Base-by-base conservation (phyloP, 2,113 vertebrate species). In the Dermatemys mawii region DNA sequence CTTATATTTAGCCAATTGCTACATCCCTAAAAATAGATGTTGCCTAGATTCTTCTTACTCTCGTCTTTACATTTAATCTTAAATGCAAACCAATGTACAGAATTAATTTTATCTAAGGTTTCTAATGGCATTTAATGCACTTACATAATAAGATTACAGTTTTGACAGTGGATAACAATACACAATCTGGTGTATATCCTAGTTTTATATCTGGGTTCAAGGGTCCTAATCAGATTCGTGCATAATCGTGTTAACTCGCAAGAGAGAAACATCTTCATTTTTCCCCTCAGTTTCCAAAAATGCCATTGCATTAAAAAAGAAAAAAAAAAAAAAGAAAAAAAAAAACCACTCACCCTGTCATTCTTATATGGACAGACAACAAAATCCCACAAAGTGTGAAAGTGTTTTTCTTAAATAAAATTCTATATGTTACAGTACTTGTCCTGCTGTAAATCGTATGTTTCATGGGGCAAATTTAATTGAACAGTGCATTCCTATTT, bases 341-440 rank as follows among this genome's bases (percentile, higher is more conserved):
- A n/a, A n/a, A n/a, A n/a, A n/a, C n/a, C n/a, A n/a, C n/a, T n/a
- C n/a, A n/a, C n/a, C 17, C 17, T 79, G 75, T 49, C 86, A 86
- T 5, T 86, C 73, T 82, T 83, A 4, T 60, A 86, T 24, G 5
- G 11, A 27, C 38, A 89, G 24, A 51, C 32, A 89, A 84, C 0
- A 83, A 57, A 26, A 90, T 86, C 46, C 80, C 95, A 81, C 57
- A 86, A 93, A 91, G 46, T 21, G 81, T 85, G 76, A 73, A 93
- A 84, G 50, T 5, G 19, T 44, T 84, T 83, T n/a, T 89, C 81
- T 89, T 60, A n/a, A 86, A 86, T 53, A 57, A 81, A 89, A 84
- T 14, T 41, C 14, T 51, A 63, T 51, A 63, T 46, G 85, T 80
- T 73, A 89, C 17, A 9, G 49, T 67, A 88, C 41, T 75, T 81